Conservation (phyloP, 1,140 invertebrate species). For the Nasonia longicornis region DNA sequence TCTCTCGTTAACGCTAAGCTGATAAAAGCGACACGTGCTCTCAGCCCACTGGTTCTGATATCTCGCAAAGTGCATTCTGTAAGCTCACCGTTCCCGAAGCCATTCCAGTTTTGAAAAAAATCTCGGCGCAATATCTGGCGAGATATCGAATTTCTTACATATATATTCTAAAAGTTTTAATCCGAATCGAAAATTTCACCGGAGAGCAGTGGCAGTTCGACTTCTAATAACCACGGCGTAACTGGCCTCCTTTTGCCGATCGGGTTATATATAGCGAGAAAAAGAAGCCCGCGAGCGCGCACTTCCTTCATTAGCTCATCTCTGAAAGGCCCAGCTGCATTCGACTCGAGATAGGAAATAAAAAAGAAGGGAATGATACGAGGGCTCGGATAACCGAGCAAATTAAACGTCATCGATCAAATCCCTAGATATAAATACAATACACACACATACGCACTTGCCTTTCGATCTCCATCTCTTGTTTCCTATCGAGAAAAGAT, state of each 20-base stretch:
- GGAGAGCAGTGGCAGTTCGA: background rate
- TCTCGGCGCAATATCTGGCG: background rate
- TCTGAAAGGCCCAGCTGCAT: background rate
- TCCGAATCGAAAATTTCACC: background rate
- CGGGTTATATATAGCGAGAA: background rate
- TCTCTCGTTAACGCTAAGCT: no score
- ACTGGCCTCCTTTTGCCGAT: background rate
- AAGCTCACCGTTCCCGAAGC: no score
- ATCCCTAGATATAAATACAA: background rate
- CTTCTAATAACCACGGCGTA: background rate
- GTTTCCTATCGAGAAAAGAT: background rate
- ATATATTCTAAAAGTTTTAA: background rate
- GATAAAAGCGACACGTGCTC: no score
- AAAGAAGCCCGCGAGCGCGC: background rate
- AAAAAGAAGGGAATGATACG: background rate
- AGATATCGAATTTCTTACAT: no score
- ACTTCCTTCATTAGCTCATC: background rate
- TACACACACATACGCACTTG: no score
- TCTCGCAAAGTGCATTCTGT: no score
- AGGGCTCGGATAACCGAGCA: background rate
- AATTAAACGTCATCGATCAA: slow-evolving; percentile 15
- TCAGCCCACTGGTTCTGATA: no score
- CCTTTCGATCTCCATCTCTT: background rate
- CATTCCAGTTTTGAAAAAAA: background rate
- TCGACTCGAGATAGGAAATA: background rate